Conservation (phyloP, 2,888 invertebrate species). For the Chironomus tentans region DNA sequence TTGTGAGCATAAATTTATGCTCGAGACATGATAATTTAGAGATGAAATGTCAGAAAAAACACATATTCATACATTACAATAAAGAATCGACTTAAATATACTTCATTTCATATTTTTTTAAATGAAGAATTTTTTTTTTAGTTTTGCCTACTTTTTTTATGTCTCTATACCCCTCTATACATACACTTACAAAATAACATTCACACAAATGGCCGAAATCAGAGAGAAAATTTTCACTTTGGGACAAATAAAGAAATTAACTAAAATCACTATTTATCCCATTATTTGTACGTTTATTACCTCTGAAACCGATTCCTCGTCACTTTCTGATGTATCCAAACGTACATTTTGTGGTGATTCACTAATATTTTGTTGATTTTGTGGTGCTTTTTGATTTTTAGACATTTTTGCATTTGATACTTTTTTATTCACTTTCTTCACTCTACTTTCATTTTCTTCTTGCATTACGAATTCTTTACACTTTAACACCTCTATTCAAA, state of each 20-base stretch:
- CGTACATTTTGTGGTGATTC: conserved; percentile 21
- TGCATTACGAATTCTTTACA: conserved; percentile 17
- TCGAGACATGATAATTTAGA: no score
- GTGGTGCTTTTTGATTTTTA: conserved; percentile 21
- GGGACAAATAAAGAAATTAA: neutral
- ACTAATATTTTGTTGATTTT: conserved; percentile 1
- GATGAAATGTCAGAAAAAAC: no score
- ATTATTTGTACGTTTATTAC: conserved; percentile 48
- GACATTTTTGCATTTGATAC: conserved; percentile 19
- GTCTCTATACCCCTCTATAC: neutral
- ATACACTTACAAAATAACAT: conserved; percentile 17
- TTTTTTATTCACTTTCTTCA: conserved; percentile 19
- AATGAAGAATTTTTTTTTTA: neutral
- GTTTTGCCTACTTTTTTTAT: neutral
- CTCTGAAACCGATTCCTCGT: conserved; percentile 94
- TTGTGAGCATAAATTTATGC: no score
- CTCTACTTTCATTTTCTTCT: conserved; percentile 1
- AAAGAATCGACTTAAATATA: no score
- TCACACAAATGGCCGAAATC: conserved; percentile 25
- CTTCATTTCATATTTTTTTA: neutral
- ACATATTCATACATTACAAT: no score
- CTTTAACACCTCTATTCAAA: neutral
- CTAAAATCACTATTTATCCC: neutral
- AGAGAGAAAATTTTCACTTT: conserved; percentile 21
- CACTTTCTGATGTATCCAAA: conserved; percentile 82